Conservation (phyloP, 2,888 invertebrate genomes). For the Netelia fuscicornis region DNA sequence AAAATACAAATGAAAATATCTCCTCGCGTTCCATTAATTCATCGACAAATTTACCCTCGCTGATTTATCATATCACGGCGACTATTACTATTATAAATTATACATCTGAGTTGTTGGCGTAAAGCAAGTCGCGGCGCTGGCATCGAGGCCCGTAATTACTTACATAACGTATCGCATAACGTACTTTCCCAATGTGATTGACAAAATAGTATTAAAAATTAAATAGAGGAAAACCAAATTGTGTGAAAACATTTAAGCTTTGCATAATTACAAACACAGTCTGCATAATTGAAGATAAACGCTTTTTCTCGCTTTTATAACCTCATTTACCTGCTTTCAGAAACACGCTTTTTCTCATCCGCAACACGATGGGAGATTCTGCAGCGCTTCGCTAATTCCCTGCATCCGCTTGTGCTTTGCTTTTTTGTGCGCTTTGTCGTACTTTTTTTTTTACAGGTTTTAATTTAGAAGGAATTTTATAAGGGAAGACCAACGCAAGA, state of each 20-base stretch:
- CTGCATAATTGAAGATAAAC: background rate
- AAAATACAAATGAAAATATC: too few relatives aligned
- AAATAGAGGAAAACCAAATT: background rate
- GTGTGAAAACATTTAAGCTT: background rate
- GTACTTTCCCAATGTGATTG: too few relatives aligned
- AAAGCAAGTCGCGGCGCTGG: too few relatives aligned
- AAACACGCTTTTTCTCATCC: conserved; percentile 40
- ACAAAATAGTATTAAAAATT: background rate
- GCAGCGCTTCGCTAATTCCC: conserved; percentile 27
- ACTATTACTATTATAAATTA: too few relatives aligned
- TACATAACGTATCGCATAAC: too few relatives aligned
- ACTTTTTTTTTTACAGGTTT: conserved; percentile 53
- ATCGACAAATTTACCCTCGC: too few relatives aligned
- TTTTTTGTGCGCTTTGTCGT: conserved; percentile 36
- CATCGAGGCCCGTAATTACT: too few relatives aligned
- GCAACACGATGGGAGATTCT: conserved; percentile 37
- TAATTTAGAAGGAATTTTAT: conserved; percentile 31
- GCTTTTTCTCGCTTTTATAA: conserved; percentile 43
- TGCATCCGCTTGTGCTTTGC: background rate
- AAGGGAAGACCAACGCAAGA: background rate
- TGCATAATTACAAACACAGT: background rate
- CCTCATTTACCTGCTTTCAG: conserved; percentile 64
- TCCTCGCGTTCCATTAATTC: too few relatives aligned
- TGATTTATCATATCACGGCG: too few relatives aligned
- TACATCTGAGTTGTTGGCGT: too few relatives aligned